Conservation (phyloP, 2,888 invertebrate species). For the Acanthacorydalis orientalis region DNA sequence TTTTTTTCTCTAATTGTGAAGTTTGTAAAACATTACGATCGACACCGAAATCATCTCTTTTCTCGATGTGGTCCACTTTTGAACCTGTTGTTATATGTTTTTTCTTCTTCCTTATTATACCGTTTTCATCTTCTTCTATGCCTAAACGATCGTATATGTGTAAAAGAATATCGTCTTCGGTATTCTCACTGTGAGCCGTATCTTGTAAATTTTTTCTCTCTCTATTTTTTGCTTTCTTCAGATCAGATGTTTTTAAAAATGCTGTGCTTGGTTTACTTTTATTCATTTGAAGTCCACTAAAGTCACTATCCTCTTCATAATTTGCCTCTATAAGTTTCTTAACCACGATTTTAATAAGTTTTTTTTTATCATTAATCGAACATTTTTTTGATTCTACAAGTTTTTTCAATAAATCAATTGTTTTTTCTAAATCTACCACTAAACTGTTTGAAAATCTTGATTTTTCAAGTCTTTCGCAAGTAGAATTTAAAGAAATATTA, state of each 20-base stretch:
- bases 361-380: constrained; percentile 39
- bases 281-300: constrained; percentile 13
- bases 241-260: not conserved
- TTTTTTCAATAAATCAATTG: constrained; percentile 38
- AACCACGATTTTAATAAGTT: constrained; percentile 45
- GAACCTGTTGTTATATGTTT: no score
- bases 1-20: no score
- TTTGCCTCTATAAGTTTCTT: constrained; percentile 38
- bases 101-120: no score
- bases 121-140: not conserved
- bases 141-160: not conserved
- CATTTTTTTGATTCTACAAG: constrained; percentile 40
- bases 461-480: no score
- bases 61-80: no score
- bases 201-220: constrained; percentile 1
- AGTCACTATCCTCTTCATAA: constrained; percentile 33
- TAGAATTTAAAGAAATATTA: no score
- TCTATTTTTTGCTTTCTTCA: constrained; percentile 1
- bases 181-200: not conserved
- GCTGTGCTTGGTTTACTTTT: constrained; percentile 1
- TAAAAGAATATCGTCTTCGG: constrained; percentile 2
- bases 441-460: constrained; percentile 17
- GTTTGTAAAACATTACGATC: no score
- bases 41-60: no score
- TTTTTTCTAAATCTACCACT: constrained; percentile 41